A percentile compares a stretch with the other conserved stretches of the same genome.
Evolutionary conservation across 1,140 invertebrate species (phyloP).

Genomic region (Trachelipus rathkii): DNA sequence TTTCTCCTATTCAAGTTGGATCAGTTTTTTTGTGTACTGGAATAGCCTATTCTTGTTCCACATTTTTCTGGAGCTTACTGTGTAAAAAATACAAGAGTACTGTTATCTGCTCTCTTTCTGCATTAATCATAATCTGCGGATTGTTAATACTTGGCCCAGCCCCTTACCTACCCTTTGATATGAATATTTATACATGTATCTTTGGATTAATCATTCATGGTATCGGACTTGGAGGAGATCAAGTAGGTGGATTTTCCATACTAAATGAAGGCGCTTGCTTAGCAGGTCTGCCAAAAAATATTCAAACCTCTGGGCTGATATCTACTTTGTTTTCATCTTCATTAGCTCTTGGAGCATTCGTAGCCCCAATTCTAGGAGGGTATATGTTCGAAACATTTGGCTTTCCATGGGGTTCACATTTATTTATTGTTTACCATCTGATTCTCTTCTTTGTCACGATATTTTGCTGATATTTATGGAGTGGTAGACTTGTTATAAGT

Average conservation of each 20-base stretch:
- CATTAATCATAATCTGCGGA: constrained; percentile 60
- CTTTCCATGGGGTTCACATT: constrained; percentile 58
- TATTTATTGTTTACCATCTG: background rate
- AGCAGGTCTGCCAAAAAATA: constrained; percentile 69
- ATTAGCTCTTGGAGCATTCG: constrained; percentile 78
- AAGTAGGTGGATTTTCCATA: constrained; percentile 79
- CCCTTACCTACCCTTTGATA: constrained; percentile 36
- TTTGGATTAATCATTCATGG: constrained; percentile 69
- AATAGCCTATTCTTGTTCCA: constrained; percentile 73
- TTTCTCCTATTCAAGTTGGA: constrained; percentile 63
- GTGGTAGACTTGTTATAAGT: too few species aligned
- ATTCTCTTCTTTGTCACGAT: background rate
- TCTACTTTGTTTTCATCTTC: constrained; percentile 80
- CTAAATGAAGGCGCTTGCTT: constrained; percentile 67
- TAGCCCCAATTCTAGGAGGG: constrained; percentile 72
- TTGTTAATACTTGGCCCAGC: constrained; percentile 68
- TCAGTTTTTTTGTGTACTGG: constrained; percentile 83
- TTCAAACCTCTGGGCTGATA: constrained; percentile 70
- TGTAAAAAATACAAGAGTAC: constrained; percentile 65
- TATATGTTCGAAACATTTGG: constrained; percentile 68
- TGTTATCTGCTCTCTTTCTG: constrained; percentile 65
- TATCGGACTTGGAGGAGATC: constrained; percentile 69
- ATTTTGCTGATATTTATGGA: too few species aligned
- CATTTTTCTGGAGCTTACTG: constrained; percentile 73
- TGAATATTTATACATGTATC: constrained; percentile 52